Evolutionary conservation across 1,140 invertebrate genomes (phyloP).

Genomic region (Drosophila equinoxialis): DNA sequence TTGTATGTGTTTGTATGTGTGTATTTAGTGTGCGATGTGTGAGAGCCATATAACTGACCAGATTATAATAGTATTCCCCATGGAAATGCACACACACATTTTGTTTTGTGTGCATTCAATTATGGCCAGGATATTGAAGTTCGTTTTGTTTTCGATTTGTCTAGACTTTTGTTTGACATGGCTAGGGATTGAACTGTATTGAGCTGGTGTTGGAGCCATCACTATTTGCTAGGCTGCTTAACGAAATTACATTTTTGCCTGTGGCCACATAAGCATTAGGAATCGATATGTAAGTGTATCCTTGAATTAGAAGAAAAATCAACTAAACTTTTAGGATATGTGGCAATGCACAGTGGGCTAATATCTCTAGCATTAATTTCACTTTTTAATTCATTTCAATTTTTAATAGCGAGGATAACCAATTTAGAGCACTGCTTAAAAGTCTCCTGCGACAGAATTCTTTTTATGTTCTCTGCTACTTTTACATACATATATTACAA

Average conservation of each 20-base stretch:
- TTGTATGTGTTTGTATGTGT: slow-evolving; percentile 1
- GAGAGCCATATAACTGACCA: slow-evolving; percentile 61
- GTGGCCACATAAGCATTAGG: slow-evolving; percentile 37
- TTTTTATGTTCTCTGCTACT: too few relatives aligned
- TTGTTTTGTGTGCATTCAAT: slow-evolving; percentile 69
- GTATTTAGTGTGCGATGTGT: slow-evolving; percentile 23
- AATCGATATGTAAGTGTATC: slow-evolving; percentile 40
- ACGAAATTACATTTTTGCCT: slow-evolving; percentile 67
- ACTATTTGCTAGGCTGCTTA: slow-evolving; percentile 64
- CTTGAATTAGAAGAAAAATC: not conserved
- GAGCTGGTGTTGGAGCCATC: slow-evolving; percentile 19
- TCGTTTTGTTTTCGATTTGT: slow-evolving; percentile 78
- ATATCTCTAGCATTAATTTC: too few relatives aligned
- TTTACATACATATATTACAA: too few relatives aligned
- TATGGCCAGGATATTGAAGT: slow-evolving; percentile 73
- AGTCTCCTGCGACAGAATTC: too few relatives aligned
- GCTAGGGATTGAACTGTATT: slow-evolving; percentile 15
- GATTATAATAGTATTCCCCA: slow-evolving; percentile 74
- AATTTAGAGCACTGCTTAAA: too few relatives aligned
- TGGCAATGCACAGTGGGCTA: not conserved
- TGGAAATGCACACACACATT: slow-evolving; percentile 45
- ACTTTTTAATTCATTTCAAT: too few relatives aligned
- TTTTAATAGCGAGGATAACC: too few relatives aligned
- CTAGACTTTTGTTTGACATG: slow-evolving; percentile 69
- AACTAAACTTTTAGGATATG: not conserved